A percentile compares a stretch with the other conserved stretches of the same genome.
Evolutionary conservation across 2,113 vertebrate species (phyloP).

Genomic region (Edolisoma coerulescens): DNA sequence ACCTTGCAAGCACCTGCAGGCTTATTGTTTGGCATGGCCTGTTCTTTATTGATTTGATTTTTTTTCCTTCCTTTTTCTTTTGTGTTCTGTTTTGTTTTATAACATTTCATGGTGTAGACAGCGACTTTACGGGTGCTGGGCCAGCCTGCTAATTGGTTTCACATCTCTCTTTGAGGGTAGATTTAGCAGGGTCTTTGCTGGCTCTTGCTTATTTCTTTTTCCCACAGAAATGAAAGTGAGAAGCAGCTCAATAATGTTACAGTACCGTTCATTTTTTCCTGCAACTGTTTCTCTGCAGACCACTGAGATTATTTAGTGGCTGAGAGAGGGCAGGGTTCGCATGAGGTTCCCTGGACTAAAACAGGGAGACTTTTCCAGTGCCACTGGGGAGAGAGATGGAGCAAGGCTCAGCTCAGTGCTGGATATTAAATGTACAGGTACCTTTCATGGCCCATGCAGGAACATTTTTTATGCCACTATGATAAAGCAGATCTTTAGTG

Average conservation of each 20-base stretch:
- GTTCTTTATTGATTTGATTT: conserved; percentile 31
- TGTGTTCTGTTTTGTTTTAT: conserved; percentile 38
- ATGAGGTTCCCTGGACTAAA: not conserved
- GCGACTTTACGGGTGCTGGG: not conserved
- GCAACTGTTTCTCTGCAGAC: not conserved
- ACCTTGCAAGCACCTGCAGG: conserved; percentile 48
- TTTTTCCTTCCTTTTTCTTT: not conserved
- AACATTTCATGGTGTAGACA: conserved; percentile 24
- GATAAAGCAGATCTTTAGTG: not conserved
- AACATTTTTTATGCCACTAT: not conserved
- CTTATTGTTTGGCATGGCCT: conserved; percentile 20
- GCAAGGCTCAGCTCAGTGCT: not conserved
- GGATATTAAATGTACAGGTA: not conserved
- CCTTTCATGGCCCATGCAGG: not conserved
- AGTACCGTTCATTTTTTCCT: not conserved
- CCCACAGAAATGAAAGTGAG: not conserved
- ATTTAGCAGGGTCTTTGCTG: conserved; percentile 7
- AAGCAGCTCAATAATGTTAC: not conserved
- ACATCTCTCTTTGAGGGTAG: not conserved
- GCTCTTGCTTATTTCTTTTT: conserved; percentile 21
- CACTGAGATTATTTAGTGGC: not conserved
- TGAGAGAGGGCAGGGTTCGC: not conserved
- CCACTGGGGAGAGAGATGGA: not conserved
- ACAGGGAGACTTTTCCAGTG: not conserved
- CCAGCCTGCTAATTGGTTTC: conserved; percentile 43